Evolutionary conservation across 2,797 vertebrate species (phyloP).

Genomic region (Galaxias olidus): DNA sequence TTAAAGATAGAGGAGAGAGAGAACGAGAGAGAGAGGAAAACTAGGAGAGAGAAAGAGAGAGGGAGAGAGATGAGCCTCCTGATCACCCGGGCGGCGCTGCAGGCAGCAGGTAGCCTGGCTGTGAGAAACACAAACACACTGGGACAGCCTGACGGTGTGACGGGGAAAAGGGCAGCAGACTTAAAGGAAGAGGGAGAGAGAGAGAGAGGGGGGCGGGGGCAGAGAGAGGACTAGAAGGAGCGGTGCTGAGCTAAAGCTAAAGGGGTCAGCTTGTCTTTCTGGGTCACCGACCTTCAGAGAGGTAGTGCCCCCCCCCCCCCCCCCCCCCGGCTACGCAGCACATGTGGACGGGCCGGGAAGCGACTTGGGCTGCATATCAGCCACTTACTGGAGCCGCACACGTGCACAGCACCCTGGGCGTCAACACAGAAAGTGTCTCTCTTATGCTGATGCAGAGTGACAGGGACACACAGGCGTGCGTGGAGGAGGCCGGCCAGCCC

Average conservation of each 20-base stretch:
- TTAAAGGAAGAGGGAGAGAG: neutral
- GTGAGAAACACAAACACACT: too few species aligned
- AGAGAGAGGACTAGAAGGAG: neutral
- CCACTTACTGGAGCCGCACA: constrained; percentile 52
- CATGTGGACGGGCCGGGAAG: constrained; percentile 52
- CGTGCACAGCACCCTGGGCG: constrained; percentile 51
- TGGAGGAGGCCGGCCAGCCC: constrained; percentile 34
- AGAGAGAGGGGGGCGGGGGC: neutral
- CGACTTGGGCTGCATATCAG: constrained; percentile 61
- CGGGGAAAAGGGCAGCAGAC: neutral
- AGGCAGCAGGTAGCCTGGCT: too few species aligned
- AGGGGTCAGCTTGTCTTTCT: constrained; percentile 68
- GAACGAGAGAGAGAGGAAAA: constrained; percentile 36
- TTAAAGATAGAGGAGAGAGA: neutral
- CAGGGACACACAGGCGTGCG: constrained; percentile 39
- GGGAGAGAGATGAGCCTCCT: constrained; percentile 4
- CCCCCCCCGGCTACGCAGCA: constrained; percentile 39
- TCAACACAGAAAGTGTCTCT: constrained; percentile 66
- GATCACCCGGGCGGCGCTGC: too few species aligned
- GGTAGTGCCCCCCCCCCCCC: constrained; percentile 40
- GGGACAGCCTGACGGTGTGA: neutral
- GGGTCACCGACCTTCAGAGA: constrained; percentile 65
- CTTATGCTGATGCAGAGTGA: constrained; percentile 57
- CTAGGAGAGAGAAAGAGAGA: constrained; percentile 26
- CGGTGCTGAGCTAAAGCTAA: constrained; percentile 43